These are phyloP conservation scores for Halictus ligatus DNA, from an alignment of 2,888 invertebrate species.

Conservation along the genomic window DNA sequence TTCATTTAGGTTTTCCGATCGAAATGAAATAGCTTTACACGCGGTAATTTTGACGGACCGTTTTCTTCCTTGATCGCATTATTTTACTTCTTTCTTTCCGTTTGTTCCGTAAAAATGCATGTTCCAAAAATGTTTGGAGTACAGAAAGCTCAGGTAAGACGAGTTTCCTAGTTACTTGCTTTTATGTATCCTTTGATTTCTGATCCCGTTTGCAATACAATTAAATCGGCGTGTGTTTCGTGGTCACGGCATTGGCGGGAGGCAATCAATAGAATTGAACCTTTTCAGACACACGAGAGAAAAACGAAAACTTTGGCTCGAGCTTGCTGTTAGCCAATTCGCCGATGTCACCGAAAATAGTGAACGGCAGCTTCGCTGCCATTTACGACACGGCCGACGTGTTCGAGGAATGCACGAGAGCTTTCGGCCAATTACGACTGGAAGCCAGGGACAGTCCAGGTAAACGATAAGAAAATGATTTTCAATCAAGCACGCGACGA, in stretches of 20 bases:
- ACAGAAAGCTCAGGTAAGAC: constrained; percentile 57
- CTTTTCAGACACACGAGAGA: constrained; percentile 91
- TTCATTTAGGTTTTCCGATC: neutral
- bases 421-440: constrained; percentile 89
- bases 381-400: constrained; percentile 93
- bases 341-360: constrained; percentile 98
- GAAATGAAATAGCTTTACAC: neutral
- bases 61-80: constrained; percentile 34
- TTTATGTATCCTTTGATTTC: neutral
- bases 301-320: constrained; percentile 95
- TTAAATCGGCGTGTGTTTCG: neutral
- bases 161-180: constrained; percentile 24
- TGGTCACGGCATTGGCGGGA: neutral
- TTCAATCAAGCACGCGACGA: neutral
- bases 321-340: constrained; percentile 97
- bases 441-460: constrained; percentile 92
- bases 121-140: constrained; percentile 40
- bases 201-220: neutral
- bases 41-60: constrained; percentile 8
- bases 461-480: constrained; percentile 71
- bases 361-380: constrained; percentile 96
- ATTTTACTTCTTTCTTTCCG: constrained; percentile 27
- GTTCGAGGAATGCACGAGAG: constrained; percentile 90
- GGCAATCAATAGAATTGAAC: neutral
- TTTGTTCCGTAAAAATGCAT: constrained; percentile 35